A percentile compares a stretch with the other conserved stretches of the same genome.
These are phyloP conservation scores for Apocrypta bakeri DNA, from an alignment of 1,140 invertebrate genomes.

Conservation along the genomic window DNA sequence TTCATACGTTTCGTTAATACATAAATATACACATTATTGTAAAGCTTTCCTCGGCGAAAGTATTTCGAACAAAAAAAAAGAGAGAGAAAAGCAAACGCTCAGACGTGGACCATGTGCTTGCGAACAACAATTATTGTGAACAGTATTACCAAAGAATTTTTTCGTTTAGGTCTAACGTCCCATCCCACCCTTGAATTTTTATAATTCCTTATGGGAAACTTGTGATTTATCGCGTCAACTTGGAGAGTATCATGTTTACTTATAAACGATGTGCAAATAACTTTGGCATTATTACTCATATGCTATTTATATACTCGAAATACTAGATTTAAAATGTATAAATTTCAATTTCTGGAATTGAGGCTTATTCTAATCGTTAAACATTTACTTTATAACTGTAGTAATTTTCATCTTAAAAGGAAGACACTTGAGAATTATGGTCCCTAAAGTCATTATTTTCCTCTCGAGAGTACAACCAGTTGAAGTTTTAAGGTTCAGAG, in stretches of 20 bases:
- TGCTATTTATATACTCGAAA: slow-evolving; percentile 5
- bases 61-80: slow-evolving; percentile 17
- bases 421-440: background rate
- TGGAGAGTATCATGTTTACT: background rate
- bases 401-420: background rate
- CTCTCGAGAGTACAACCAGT: background rate
- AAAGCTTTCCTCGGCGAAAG: slow-evolving; percentile 13
- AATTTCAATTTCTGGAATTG: background rate
- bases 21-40: slow-evolving; percentile 7
- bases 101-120: slow-evolving; percentile 38
- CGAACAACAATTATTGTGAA: slow-evolving; percentile 32
- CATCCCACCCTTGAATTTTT: background rate
- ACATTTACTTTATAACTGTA: background rate
- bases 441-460: background rate
- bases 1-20: background rate
- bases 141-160: slow-evolving; percentile 50
- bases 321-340: background rate
- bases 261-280: background rate
- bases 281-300: background rate
- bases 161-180: background rate
- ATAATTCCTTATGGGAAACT: background rate
- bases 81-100: slow-evolving; percentile 29
- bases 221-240: background rate
- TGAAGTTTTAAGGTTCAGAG: background rate
- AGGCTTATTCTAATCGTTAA: background rate